A percentile compares a stretch with the other conserved stretches of the same genome.
These are phyloP conservation scores for Sula dactylatra DNA, from an alignment of 2,113 vertebrate species.

Conservation along the genomic window DNA sequence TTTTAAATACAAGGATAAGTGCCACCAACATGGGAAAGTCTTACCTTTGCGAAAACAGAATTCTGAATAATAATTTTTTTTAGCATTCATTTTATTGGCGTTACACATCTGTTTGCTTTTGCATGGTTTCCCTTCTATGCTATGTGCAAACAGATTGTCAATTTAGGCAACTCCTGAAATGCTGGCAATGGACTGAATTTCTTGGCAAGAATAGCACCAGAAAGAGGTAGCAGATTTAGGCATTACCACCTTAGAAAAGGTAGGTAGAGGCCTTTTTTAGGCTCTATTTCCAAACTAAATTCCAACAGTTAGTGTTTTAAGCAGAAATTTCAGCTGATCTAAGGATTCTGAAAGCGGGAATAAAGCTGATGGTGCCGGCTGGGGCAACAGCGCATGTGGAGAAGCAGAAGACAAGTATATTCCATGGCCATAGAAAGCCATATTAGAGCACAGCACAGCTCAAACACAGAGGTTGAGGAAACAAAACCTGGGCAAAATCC, in stretches of 20 bases:
- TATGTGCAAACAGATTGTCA: neutral
- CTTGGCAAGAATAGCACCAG: neutral
- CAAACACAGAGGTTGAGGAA: neutral
- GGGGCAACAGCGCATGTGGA: neutral
- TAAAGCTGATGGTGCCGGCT: neutral
- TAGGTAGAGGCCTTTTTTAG: neutral
- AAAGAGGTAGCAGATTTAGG: neutral
- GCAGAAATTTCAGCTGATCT: neutral
- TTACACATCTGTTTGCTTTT: neutral
- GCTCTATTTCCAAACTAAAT: neutral
- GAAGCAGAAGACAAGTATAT: neutral
- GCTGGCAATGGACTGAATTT: neutral
- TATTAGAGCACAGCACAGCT: neutral
- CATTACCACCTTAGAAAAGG: neutral
- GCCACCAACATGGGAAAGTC: neutral
- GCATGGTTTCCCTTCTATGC: neutral
- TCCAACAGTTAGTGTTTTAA: neutral
- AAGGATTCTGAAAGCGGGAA: neutral
- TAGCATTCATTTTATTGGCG: neutral
- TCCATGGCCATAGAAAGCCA: neutral
- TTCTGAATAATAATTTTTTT: neutral
- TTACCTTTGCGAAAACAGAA: neutral
- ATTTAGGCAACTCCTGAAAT: neutral
- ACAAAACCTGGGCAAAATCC: neutral
- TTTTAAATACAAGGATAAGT: neutral